A percentile compares a stretch with the other conserved stretches of the same genome.
Conservation (phyloP, 1,140 invertebrate genomes). For the Drosophila kohkoa region DNA sequence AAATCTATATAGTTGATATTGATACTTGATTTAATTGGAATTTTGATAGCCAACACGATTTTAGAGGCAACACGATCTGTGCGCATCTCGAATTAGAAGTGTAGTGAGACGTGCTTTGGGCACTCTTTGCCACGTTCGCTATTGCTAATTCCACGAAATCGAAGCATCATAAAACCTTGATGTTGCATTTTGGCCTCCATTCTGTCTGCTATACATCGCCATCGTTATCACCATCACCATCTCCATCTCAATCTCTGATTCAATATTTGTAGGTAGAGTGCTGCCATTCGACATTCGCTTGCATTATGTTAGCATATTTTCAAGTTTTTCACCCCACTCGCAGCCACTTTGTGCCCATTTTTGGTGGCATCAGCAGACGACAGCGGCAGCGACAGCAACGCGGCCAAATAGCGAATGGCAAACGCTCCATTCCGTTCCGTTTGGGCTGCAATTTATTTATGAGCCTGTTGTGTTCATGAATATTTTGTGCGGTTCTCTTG, state of each 20-base stretch:
- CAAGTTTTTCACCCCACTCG: slow-evolving; percentile 59
- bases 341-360: slow-evolving; percentile 57
- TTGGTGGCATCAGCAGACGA: slow-evolving; percentile 49
- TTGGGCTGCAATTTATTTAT: slow-evolving; percentile 69
- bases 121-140: slow-evolving; percentile 40
- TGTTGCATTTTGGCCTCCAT: slow-evolving; percentile 42
- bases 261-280: neutral
- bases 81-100: slow-evolving; percentile 13
- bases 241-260: slow-evolving; percentile 3
- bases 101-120: slow-evolving; percentile 16
- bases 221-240: neutral
- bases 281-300: slow-evolving; percentile 28
- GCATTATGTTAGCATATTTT: slow-evolving; percentile 71
- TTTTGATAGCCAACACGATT: no score
- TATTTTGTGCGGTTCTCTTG: slow-evolving; percentile 51
- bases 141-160: slow-evolving; percentile 75
- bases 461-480: slow-evolving; percentile 69
- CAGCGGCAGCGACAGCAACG: slow-evolving; percentile 22
- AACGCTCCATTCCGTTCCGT: slow-evolving; percentile 35
- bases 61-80: neutral
- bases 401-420: neutral
- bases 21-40: no score
- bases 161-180: slow-evolving; percentile 71
- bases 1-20: no score
- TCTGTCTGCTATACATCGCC: no score